A percentile compares a stretch with the other conserved stretches of the same genome.
Conservation (phyloP, 2,113 vertebrate genomes). For the Alaudala cheleensis region DNA sequence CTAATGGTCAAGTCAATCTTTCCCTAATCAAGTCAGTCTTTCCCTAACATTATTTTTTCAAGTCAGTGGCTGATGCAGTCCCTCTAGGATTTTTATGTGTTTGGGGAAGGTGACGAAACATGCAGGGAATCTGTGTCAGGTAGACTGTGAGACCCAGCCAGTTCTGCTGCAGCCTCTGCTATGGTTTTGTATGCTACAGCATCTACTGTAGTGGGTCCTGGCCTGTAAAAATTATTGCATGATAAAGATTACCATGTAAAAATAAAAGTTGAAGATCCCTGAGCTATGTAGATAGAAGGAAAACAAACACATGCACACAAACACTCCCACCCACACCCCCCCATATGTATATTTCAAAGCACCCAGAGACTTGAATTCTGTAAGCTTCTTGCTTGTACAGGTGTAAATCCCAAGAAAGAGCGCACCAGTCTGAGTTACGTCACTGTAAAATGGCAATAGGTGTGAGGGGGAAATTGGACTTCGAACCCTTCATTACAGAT, state of each 20-base stretch:
- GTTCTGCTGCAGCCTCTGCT: background rate
- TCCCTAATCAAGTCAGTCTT: background rate
- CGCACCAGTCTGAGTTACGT: background rate
- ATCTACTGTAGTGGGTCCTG: background rate
- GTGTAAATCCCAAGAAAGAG: background rate
- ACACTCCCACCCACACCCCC: too few species aligned
- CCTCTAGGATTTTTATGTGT: background rate
- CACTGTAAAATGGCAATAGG: background rate
- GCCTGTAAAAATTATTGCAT: background rate
- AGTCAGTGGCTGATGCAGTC: background rate
- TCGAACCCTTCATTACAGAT: background rate
- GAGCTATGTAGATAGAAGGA: background rate
- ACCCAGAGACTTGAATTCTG: background rate
- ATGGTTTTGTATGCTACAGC: background rate
- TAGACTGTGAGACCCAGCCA: background rate
- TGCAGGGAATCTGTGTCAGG: background rate
- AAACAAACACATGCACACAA: background rate
- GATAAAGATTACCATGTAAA: background rate
- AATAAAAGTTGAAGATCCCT: background rate
- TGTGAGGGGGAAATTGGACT: background rate
- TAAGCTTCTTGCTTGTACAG: background rate
- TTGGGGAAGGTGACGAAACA: background rate
- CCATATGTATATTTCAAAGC: background rate
- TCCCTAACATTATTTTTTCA: background rate
- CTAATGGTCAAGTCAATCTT: background rate